Evolutionary conservation across 2,888 invertebrate species (phyloP).

Genomic region (Pandemis heparana): DNA sequence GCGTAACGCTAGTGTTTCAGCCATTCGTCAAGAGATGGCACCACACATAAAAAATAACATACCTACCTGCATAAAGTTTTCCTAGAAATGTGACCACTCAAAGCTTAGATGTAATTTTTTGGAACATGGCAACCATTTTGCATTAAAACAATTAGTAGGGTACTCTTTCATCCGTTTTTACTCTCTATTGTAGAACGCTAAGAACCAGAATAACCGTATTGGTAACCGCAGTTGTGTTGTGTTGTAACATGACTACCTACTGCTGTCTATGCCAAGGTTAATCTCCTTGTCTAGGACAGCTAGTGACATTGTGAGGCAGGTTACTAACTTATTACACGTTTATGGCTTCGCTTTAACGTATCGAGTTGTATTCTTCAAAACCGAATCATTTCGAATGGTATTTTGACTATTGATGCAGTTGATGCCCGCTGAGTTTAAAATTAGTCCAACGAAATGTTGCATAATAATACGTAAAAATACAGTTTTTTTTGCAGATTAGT

Average conservation of each 20-base stretch:
- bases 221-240: background rate
- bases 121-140: too few species aligned
- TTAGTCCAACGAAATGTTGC: too few species aligned
- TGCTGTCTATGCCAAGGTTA: conserved; percentile 60
- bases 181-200: background rate
- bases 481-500: too few species aligned
- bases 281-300: conserved; percentile 69
- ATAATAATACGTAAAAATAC: too few species aligned
- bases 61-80: too few species aligned
- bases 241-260: conserved; percentile 17
- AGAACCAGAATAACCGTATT: background rate
- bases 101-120: too few species aligned
- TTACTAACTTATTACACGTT: conserved; percentile 49
- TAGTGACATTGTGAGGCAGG: conserved; percentile 65
- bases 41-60: too few species aligned
- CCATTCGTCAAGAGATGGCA: background rate
- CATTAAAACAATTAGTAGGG: too few species aligned
- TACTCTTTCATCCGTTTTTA: too few species aligned
- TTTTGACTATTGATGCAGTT: background rate
- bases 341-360: conserved; percentile 59
- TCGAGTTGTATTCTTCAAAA: conserved; percentile 44
- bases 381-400: background rate
- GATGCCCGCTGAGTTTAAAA: too few species aligned
- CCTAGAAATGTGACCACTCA: too few species aligned
- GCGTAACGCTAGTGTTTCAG: background rate